Evolutionary conservation across 2,113 vertebrate genomes (phyloP), one percentile per base, ranked within the genome.

Genomic region (Macrotus californicus): DNA sequence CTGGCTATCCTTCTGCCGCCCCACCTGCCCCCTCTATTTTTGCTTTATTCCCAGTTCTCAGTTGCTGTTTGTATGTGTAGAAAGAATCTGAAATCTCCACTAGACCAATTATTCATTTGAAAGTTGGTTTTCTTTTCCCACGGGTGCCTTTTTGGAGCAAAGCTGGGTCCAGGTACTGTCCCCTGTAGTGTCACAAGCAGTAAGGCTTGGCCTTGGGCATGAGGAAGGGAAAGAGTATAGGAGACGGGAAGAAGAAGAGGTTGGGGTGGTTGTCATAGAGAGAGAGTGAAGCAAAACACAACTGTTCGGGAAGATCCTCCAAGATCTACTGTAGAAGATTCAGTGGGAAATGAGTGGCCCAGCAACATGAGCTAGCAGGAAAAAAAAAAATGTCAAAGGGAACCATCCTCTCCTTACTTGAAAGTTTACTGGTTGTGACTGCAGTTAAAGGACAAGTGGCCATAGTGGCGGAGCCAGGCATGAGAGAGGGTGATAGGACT

Each of bases 21-120:
- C 39, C 10, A 34, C 52, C 41, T 29, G 15, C 7, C 41, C 46
- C 0, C 3, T 75, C 83, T 9, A 15, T 50, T 24, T 89, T n/a
- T 31, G 56, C 92, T 83, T 69, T 73, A 0, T 22, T 59, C 81
- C 67, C 80, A 13, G 24, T 87, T 80, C 92, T 69, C 1, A 0
- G 69, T 79, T 61, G 75, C 66, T 85, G 39, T 83, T 64, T 82
- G 0, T 0, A 56, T 29, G 15, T 26, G 64, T 10, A 48, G 21
- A 11, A 93, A 95, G 87, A 95, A 92, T 8, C 70, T 72, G 39
- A 88, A 95, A 87, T 85, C 91, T 94, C 86, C 16, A 5, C 70
- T 54, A 70, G 54, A 80, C n/a, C 81, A 67, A 73, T 92, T 95
- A 94, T 52, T 94, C 94, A 96, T 95, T 91, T 86, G 54, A 54